Evolutionary conservation across 2,113 vertebrate species (phyloP), one percentile per base, ranked within the genome.

Genomic region (Chloropsis cyanopogon): DNA sequence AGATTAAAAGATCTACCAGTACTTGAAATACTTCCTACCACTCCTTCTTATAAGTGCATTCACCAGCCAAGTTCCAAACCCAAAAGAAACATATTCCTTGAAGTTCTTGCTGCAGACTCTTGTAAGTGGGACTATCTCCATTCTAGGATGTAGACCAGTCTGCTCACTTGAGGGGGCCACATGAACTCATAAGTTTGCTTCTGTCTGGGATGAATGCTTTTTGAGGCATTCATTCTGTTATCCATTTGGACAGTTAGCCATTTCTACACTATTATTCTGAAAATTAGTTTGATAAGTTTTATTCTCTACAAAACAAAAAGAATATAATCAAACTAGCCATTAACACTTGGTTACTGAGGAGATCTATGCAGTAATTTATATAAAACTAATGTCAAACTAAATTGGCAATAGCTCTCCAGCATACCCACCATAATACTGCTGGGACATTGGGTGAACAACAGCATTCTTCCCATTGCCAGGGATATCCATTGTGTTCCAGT

Each of bases 191-290:
- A 41, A 39, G 7, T 31, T 90, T 94, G 15, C 53, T 76, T 88
- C 54, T 52, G 19, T 50, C 20, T 77, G 71, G 37, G 23, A 82
- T 53, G 15, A 84, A 11, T n/a, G 41, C 28, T 88, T 82, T 73
- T 65, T 0, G 0, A 57, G 57, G 39, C 46, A 22, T 93, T 90
- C 12, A 47, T 88, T 92, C 53, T 0, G 0, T 63, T 78, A 63
- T 19, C 50, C 9, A 49, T 88, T 82, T 76, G 72, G 70, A 71
- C 37, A 75, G 6, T 21, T 64, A 44, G 11, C 47, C 15, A 53
- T 69, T 91, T 84, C 57, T 60, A 70, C 37, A 64, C n/a, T 5
- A 37, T 44, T 84, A 56, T 71, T 64, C 39, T 52, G 21, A 39
- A 89, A 68, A 29, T 29, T 70, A 65, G 37, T 91, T 88, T 64